A percentile compares a stretch with the other conserved stretches of the same genome.
Conservation (phyloP, 1,140 invertebrate species). For the Pogonus chalceus region DNA sequence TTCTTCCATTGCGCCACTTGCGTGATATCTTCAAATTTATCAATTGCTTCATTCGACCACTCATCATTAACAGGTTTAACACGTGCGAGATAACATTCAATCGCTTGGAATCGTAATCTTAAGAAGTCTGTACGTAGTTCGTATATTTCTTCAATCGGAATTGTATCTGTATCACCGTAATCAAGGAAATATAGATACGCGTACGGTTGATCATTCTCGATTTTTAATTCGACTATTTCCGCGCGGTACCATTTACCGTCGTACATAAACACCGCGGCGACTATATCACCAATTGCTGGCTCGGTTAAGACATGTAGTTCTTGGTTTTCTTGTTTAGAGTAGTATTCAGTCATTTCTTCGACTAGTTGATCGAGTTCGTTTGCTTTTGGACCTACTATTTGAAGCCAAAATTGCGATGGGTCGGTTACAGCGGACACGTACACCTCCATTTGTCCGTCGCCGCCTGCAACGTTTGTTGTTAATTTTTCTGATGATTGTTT, state of each 20-base stretch:
- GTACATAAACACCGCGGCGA: constrained; percentile 63
- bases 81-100: constrained; percentile 67
- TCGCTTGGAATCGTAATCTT: constrained; percentile 60
- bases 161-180: constrained; percentile 64
- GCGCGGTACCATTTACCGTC: constrained; percentile 61
- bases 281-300: constrained; percentile 59
- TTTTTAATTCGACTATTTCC: constrained; percentile 46
- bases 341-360: constrained; percentile 69
- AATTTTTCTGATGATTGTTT: constrained; percentile 10
- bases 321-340: constrained; percentile 49
- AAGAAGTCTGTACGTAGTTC: constrained; percentile 64
- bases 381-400: constrained; percentile 59
- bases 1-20: constrained; percentile 52
- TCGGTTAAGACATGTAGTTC: constrained; percentile 44
- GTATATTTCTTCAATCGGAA: constrained; percentile 48
- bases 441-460: constrained; percentile 57
- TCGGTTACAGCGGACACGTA: constrained; percentile 70
- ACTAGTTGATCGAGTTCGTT: constrained; percentile 62
- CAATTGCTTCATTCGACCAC: constrained; percentile 58
- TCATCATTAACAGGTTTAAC: constrained; percentile 35
- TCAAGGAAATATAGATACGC: constrained; percentile 68
- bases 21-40: constrained; percentile 58
- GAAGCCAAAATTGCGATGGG: constrained; percentile 76
- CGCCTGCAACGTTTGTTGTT: constrained; percentile 19
- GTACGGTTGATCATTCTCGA: constrained; percentile 43